phyloP scores from a whole-genome alignment of 2,113 vertebrate genomes.

The Scartelaos histophorus region DNA sequence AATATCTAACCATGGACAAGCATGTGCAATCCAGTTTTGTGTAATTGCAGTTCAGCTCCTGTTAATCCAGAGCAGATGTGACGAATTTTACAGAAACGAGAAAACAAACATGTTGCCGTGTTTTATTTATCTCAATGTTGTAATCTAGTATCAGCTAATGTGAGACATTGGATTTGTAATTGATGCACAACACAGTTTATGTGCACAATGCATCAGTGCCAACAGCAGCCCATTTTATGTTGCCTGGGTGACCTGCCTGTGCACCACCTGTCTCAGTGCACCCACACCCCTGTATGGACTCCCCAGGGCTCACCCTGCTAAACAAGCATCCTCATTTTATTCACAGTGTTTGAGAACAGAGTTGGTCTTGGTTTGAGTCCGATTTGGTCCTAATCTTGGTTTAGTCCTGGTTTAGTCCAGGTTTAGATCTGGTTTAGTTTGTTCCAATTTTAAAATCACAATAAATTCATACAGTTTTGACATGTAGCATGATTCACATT shows the following conservation, averaged over 20 bases:
- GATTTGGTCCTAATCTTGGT: neutral
- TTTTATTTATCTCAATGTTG: conserved; percentile 7
- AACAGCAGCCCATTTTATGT: conserved; percentile 50
- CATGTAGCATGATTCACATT: no score
- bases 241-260: conserved; percentile 52
- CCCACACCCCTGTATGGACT: conserved; percentile 23
- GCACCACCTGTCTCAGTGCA: conserved; percentile 48
- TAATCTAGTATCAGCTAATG: no score
- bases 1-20: conserved; percentile 38
- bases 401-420: neutral
- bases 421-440: neutral
- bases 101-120: conserved; percentile 30
- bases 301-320: conserved; percentile 36
- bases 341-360: neutral
- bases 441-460: neutral
- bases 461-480: no score
- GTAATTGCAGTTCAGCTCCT: conserved; percentile 54
- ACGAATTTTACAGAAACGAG: conserved; percentile 38
- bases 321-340: neutral
- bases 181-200: neutral
- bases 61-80: conserved; percentile 68
- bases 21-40: conserved; percentile 26
- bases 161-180: no score
- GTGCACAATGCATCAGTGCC: conserved; percentile 36
- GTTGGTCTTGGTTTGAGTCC: neutral